Base-by-base conservation (phyloP, 2,113 vertebrate genomes). In the Rhinoderma darwinii region DNA sequence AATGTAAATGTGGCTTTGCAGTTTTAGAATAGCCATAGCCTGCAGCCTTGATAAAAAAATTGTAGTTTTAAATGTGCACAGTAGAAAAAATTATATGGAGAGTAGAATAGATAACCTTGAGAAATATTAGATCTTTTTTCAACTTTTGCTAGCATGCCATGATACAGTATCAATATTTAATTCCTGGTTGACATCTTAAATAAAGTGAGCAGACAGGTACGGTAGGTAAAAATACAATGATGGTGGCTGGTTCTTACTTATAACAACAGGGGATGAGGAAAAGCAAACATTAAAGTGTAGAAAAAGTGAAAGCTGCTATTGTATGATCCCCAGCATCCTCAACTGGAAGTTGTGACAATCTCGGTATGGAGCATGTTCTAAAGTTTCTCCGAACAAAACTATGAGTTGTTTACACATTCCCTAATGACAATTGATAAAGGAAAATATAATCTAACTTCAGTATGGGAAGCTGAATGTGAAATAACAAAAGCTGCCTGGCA, bases 341-440 rank as follows among this genome's bases (percentile, higher is more conserved):
- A 70, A 35, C 56, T 70, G 43, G 22, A 78, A 61, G 25, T 68
- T 80, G 50, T 84, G 75, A 80, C 75, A 80, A 35, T 80, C 61
- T 2, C 44, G 6, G 47, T 32, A 66, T 72, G n/a, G n/a, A 86
- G 35, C 63, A 56, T 51, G n/a, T 35, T 72, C 25, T 56, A 12
- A 47, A 72, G 15, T 30, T 70, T 54, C 66, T 4, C 25, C 7
- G 47, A 72, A 72, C 44, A 86, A 70, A 80, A 56, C 18, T 41
- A 41, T 27, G 10, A n/a, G 14, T 56, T 80, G 84, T 79, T 80
- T 86, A 79, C 76, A 86, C 84, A 86, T 72, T 80, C 5, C 47
- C 63, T 79, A 80, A 86, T 80, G 61, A 39, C 43, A 86, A 7
- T 22, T 30, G 44, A 70, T 35, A 72, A 70, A 86, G 76, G 47